Evolutionary conservation across 2,797 vertebrate species (phyloP).

Genomic region (Schizopygopsis malacanthus): DNA sequence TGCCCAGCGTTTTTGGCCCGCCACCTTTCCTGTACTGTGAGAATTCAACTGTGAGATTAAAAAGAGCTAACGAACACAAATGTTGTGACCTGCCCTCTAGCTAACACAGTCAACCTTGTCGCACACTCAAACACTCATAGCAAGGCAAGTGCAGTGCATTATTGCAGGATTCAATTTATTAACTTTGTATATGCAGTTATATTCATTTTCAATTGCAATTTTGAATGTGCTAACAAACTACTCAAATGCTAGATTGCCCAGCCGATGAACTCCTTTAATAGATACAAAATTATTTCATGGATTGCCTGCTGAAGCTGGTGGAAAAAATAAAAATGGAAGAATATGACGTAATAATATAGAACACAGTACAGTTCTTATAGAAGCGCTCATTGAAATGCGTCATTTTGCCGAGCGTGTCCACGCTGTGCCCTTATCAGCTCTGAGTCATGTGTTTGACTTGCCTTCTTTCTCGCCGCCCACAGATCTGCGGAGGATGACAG

Average conservation of each 20-base stretch:
- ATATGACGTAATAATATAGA: not conserved
- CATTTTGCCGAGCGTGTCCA: conserved; percentile 3
- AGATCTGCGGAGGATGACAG: conserved; percentile 98
- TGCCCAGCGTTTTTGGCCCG: conserved; percentile 30
- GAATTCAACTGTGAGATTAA: conserved; percentile 62
- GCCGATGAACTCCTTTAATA: no score
- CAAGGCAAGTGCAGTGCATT: not conserved
- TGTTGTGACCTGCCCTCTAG: conserved; percentile 55
- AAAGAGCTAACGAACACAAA: conserved; percentile 47
- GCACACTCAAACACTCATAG: conserved; percentile 9
- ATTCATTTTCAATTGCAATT: not conserved
- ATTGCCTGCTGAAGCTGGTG: not conserved
- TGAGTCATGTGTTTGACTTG: conserved; percentile 39
- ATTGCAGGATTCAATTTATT: not conserved
- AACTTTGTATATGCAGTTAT: not conserved
- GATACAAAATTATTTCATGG: no score
- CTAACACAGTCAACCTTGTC: conserved; percentile 42
- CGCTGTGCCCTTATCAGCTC: conserved; percentile 2
- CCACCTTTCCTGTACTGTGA: conserved; percentile 45
- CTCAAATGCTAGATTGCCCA: not conserved
- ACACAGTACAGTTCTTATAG: not conserved
- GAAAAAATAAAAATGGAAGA: not conserved
- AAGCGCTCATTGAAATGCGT: not conserved
- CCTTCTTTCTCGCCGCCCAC: conserved; percentile 51
- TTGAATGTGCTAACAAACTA: conserved; percentile 10